These are phyloP conservation scores for Exocentrus adspersus DNA, from an alignment of 2,888 invertebrate genomes.

Conservation along the genomic window DNA sequence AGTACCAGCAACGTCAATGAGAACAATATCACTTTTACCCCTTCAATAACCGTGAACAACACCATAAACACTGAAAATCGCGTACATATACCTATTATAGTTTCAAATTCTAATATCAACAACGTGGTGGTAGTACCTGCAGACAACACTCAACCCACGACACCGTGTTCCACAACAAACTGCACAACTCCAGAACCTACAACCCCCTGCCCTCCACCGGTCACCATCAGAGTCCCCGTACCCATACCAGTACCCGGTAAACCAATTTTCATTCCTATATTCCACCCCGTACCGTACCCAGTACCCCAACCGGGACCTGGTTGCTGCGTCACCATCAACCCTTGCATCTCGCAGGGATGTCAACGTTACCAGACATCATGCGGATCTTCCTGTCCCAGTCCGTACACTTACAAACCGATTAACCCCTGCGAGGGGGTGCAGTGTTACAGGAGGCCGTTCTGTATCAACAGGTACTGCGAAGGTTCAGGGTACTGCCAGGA, in stretches of 20 bases:
- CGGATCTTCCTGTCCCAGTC: not conserved
- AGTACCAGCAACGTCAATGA: conserved; percentile 6
- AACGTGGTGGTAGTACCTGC: conserved; percentile 10
- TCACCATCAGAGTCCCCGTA: conserved; percentile 22
- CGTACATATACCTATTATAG: conserved; percentile 32
- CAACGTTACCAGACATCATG: conserved; percentile 8
- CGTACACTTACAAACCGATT: conserved; percentile 1
- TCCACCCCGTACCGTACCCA: conserved; percentile 6
- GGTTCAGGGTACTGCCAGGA: not conserved
- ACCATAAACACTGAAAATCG: conserved; percentile 30
- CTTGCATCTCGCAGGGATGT: conserved; percentile 21
- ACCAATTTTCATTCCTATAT: conserved; percentile 7
- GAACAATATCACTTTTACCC: conserved; percentile 12
- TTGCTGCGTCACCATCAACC: conserved; percentile 28
- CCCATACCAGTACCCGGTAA: conserved; percentile 18
- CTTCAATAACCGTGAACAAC: conserved; percentile 30
- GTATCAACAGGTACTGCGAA: not conserved
- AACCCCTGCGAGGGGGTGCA: conserved; percentile 1
- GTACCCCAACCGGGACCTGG: not conserved
- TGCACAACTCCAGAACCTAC: not conserved
- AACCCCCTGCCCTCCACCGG: not conserved
- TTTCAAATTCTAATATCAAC: conserved; percentile 29
- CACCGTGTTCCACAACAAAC: not conserved
- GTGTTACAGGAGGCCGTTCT: not conserved
- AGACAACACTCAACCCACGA: not conserved